A percentile compares a stretch with the other conserved stretches of the same genome.
Conservation (phyloP, 1,140 invertebrate species). For the Drosophila albomicans region DNA sequence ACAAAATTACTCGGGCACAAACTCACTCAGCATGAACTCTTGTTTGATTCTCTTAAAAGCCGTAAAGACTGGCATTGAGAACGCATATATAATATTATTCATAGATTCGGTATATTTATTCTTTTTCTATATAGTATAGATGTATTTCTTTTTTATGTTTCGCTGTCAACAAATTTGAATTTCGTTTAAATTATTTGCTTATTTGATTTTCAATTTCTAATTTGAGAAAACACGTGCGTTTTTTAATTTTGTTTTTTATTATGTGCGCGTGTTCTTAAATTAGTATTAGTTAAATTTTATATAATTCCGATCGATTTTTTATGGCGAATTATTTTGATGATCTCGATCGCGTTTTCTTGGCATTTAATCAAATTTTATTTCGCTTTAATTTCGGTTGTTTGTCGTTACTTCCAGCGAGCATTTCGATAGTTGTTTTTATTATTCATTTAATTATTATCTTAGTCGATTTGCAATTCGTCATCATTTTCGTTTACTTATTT, state of each 20-base stretch:
- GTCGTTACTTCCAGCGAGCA: slow-evolving; percentile 32
- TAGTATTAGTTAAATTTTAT: slow-evolving; percentile 3
- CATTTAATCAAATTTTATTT: slow-evolving; percentile 1
- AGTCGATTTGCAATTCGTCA: slow-evolving; percentile 19
- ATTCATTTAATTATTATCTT: slow-evolving; percentile 29
- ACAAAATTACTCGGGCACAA: slow-evolving; percentile 33
- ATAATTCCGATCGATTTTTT: slow-evolving; percentile 4
- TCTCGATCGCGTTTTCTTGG: background rate
- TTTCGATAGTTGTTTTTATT: slow-evolving; percentile 19
- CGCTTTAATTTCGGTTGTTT: slow-evolving; percentile 32
- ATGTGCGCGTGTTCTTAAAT: background rate
- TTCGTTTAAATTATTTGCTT: slow-evolving; percentile 17
- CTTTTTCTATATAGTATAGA: slow-evolving; percentile 7
- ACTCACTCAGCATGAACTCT: slow-evolving; percentile 74
- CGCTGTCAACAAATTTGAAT: slow-evolving; percentile 15
- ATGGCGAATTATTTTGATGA: background rate
- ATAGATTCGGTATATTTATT: slow-evolving; percentile 1
- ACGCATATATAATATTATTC: slow-evolving; percentile 12
- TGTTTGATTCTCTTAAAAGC: slow-evolving; percentile 71
- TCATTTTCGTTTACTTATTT: slow-evolving; percentile 46
- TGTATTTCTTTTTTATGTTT: slow-evolving; percentile 17
- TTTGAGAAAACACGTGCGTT: slow-evolving; percentile 8
- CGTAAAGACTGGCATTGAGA: slow-evolving; percentile 52
- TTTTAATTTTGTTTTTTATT: background rate
- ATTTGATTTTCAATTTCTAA: slow-evolving; percentile 24